Conservation (phyloP, 2,888 invertebrate species). For the Ophion slaviceki region DNA sequence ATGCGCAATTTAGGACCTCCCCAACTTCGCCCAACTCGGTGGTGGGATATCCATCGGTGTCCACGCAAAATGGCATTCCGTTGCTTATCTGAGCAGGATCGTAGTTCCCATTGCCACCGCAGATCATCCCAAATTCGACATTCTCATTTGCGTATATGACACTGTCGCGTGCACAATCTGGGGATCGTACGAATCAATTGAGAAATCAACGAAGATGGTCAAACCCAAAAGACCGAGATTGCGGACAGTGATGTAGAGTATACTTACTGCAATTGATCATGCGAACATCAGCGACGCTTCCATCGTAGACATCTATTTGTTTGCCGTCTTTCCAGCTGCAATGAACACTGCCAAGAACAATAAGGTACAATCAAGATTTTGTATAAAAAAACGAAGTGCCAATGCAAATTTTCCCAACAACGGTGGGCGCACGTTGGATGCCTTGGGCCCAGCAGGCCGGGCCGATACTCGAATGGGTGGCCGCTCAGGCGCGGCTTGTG, state of each 20-base stretch:
- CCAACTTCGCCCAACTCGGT: slow-evolving; percentile 67
- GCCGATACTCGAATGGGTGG: too few species aligned
- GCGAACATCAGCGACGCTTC: slow-evolving; percentile 70
- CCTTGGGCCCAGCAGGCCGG: too few species aligned
- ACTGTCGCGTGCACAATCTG: slow-evolving; percentile 88
- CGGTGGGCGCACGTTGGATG: too few species aligned
- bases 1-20: background rate
- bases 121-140: slow-evolving; percentile 84
- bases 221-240: background rate
- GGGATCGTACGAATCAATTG: background rate
- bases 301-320: slow-evolving; percentile 80
- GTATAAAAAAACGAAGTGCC: background rate
- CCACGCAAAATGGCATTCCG: slow-evolving; percentile 85
- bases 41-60: slow-evolving; percentile 86
- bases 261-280: slow-evolving; percentile 86
- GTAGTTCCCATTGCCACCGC: slow-evolving; percentile 86
- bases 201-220: background rate
- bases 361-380: background rate
- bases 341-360: slow-evolving; percentile 84
- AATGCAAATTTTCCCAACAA: too few species aligned
- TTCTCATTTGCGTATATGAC: slow-evolving; percentile 84
- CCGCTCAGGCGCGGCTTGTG: too few species aligned
- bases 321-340: slow-evolving; percentile 87
- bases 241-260: slow-evolving; percentile 1
- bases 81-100: slow-evolving; percentile 84